Base-by-base conservation (phyloP, 2,888 invertebrate genomes). In the Melikaiella ostensackeni region DNA sequence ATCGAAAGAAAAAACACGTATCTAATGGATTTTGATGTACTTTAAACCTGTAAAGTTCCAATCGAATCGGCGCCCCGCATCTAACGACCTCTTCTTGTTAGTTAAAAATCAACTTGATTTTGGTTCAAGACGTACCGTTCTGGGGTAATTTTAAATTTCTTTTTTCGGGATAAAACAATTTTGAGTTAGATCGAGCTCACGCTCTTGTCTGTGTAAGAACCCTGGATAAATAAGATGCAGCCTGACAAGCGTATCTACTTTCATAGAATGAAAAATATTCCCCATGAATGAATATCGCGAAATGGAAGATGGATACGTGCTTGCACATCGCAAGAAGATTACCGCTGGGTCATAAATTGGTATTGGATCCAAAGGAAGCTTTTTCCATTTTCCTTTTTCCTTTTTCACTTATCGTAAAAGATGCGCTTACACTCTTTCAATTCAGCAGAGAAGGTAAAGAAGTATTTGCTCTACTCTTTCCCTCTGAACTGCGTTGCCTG, bases 281-380 rank as follows among this genome's bases (percentile, higher is more conserved):
- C 21, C 21, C 2, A 13, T 63, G 35, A 63, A 63, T 63, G 35
- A 21, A 6, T 21, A 21, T 21, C 21, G 63, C 35, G 21, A 35
- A 63, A 63, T 63, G 35, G 35, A 63, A 63, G 35, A 63, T 63
- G 9, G 63, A 63, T 63, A 38, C 11, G 35, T 63, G 63, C n/a
- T 35, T 33, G 35, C 33, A 63, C 33, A 63, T 63, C 63, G 63
- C 63, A 63, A 35, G 21, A 38, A 35, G 63, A 63, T 63, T 63
- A 63, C 63, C 19, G 11, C 19, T n/a, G 13, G 35, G 35, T 38
- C 5, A 35, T 63, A 63, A 35, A 63, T 63, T 63, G 35, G 63
- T 63, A 63, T 63, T 63, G 63, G 35, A 63, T 63, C 21, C n/a
- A 13, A 5, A 38, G 11, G 35, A 35, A 63, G 35, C 35, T 35